phyloP scores from a whole-genome alignment of 2,888 invertebrate species.

The Ormyrus nitidulus region DNA sequence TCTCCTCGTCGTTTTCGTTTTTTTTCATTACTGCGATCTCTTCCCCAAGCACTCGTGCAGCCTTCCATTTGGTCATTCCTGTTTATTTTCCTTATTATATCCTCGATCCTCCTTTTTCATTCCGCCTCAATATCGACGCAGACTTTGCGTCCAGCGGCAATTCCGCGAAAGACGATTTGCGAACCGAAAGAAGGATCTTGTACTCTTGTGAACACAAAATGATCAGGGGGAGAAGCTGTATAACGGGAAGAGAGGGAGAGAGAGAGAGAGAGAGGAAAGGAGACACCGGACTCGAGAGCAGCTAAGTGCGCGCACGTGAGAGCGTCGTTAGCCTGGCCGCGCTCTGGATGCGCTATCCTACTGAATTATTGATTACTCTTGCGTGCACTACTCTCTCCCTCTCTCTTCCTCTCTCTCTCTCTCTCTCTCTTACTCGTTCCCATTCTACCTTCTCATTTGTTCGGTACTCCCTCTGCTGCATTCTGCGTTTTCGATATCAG shows the following conservation, averaged over 20 bases:
- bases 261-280: conserved; percentile 1
- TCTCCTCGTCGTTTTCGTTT: too few species aligned
- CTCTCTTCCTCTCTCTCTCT: neutral
- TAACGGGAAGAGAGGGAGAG: conserved; percentile 4
- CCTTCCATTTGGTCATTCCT: neutral
- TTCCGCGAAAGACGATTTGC: conserved; percentile 43
- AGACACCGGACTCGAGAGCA: conserved; percentile 20
- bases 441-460: too few species aligned
- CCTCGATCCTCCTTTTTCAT: too few species aligned
- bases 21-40: too few species aligned
- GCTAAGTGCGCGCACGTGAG: conserved; percentile 36
- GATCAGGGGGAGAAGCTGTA: too few species aligned
- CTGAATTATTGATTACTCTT: conserved; percentile 48
- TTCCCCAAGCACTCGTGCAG: too few species aligned
- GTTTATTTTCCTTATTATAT: neutral
- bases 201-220: neutral
- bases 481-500: conserved; percentile 22
- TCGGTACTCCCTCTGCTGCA: neutral
- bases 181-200: conserved; percentile 13
- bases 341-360: conserved; percentile 14
- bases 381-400: conserved; percentile 16
- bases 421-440: neutral
- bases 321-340: conserved; percentile 34
- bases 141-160: conserved; percentile 4
- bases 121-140: neutral